These are phyloP conservation scores for Paramisgurnus dabryanus DNA, from an alignment of 2,113 vertebrate genomes.

Conservation along the genomic window DNA sequence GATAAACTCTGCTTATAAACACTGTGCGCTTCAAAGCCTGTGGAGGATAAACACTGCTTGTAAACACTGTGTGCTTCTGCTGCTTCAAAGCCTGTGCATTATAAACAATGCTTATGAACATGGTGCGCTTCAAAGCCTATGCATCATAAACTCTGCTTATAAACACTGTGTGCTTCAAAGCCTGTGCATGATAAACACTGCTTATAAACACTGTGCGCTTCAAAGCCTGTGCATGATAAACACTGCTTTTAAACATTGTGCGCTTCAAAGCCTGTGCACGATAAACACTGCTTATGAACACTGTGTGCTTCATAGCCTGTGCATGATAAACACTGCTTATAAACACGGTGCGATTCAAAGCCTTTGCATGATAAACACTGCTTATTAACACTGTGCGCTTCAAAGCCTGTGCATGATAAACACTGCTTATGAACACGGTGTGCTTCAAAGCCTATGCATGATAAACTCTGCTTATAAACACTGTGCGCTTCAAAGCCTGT, in stretches of 20 bases:
- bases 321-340: too few relatives aligned
- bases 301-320: neutral
- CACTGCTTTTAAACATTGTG: slow-evolving; percentile 55
- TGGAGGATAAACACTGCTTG: neutral
- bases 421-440: slow-evolving; percentile 56
- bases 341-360: slow-evolving; percentile 83
- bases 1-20: slow-evolving; percentile 25
- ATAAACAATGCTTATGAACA: too few relatives aligned
- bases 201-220: too few relatives aligned
- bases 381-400: too few relatives aligned
- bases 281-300: too few relatives aligned
- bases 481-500: too few relatives aligned
- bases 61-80: slow-evolving; percentile 76
- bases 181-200: slow-evolving; percentile 69
- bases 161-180: slow-evolving; percentile 83
- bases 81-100: slow-evolving; percentile 79
- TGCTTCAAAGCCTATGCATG: slow-evolving; percentile 87
- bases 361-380: slow-evolving; percentile 68
- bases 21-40: too few relatives aligned
- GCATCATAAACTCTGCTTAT: too few relatives aligned
- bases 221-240: neutral
- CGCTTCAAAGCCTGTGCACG: slow-evolving; percentile 87
- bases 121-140: neutral
- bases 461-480: too few relatives aligned
- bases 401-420: neutral